These are phyloP conservation scores for Chionis minor DNA, from an alignment of 2,113 vertebrate species.

Conservation along the genomic window DNA sequence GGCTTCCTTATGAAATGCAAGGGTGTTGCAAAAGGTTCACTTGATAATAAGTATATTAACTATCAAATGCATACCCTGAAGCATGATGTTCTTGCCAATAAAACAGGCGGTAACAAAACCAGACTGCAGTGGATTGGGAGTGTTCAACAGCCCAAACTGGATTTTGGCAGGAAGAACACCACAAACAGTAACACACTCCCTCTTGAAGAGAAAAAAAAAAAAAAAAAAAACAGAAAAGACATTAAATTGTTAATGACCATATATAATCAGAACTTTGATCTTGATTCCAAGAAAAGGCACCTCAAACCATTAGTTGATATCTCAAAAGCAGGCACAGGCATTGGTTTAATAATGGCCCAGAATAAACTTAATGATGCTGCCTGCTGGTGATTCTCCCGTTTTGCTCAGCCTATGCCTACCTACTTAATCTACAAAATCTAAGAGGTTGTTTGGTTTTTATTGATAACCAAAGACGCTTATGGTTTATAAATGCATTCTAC, in stretches of 20 bases:
- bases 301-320: not conserved
- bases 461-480: not conserved
- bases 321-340: not conserved
- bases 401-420: not conserved
- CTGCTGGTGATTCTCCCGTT: not conserved
- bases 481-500: not conserved
- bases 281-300: not conserved
- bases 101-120: not conserved
- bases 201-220: not conserved
- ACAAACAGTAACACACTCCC: not conserved
- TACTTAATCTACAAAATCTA: not conserved
- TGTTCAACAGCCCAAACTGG: not conserved
- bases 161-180: conserved; percentile 10
- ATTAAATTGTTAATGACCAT: not conserved
- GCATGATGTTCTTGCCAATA: not conserved
- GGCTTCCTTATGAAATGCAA: not conserved
- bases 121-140: not conserved
- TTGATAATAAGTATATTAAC: not conserved
- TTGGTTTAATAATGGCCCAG: not conserved
- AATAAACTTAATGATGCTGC: not conserved
- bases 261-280: conserved; percentile 4
- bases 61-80: not conserved
- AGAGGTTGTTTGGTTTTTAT: not conserved
- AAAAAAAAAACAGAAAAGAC: not conserved
- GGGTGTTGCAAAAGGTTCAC: not conserved